phyloP scores from a whole-genome alignment of 2,888 invertebrate species.

The Platycheirus rosarum region DNA sequence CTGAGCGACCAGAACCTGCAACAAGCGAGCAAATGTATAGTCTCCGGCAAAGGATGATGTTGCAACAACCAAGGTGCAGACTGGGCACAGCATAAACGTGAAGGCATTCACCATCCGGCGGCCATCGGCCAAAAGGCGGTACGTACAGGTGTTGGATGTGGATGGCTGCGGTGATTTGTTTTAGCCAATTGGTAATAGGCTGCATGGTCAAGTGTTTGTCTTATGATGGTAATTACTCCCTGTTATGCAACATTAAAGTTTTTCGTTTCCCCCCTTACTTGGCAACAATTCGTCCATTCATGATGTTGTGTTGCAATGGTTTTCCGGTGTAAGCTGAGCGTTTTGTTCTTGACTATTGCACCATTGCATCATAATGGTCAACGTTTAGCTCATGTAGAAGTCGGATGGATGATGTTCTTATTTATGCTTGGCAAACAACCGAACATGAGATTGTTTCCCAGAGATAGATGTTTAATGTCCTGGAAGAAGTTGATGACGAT shows the following conservation, averaged over 20 bases:
- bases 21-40: constrained; percentile 3
- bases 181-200: constrained; percentile 71
- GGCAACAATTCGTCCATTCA: constrained; percentile 22
- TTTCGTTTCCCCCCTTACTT: constrained; percentile 7
- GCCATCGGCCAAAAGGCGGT: constrained; percentile 3
- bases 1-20: constrained; percentile 37
- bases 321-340: constrained; percentile 52
- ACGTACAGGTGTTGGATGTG: constrained; percentile 67
- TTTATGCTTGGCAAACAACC: constrained; percentile 56
- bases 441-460: constrained; percentile 38
- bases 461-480: too few relatives aligned
- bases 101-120: constrained; percentile 46
- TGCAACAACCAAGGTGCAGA: constrained; percentile 40
- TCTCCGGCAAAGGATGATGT: constrained; percentile 15
- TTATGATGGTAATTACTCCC: constrained; percentile 66
- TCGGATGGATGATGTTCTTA: constrained; percentile 65
- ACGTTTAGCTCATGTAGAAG: constrained; percentile 30
- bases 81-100: constrained; percentile 51
- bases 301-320: constrained; percentile 34
- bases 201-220: constrained; percentile 70
- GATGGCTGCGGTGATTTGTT: constrained; percentile 71
- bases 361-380: constrained; percentile 23
- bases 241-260: constrained; percentile 65
- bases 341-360: constrained; percentile 20
- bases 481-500: not conserved